Evolutionary conservation across 30 jellyfish, hydroid and myxozoan genomes (phyloP), one percentile per base, ranked within the genome.

Genomic region (Nemopilema nomurai): DNA sequence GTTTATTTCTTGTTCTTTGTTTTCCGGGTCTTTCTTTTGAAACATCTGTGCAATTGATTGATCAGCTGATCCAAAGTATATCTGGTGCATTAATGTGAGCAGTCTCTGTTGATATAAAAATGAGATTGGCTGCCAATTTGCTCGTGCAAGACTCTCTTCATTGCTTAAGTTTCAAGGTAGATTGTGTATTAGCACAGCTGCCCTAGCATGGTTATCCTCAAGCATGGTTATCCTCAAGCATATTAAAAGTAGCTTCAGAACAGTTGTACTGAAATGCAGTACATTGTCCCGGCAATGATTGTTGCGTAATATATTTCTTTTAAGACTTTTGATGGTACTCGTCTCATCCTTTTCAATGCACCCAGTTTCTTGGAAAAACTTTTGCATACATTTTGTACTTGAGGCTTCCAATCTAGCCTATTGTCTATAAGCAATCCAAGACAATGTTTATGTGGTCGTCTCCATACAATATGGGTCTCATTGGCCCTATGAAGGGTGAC

Each of bases 341-440:
- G 28, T 65, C 74, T 81, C 90, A 81, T 81, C 68, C 83, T 81
- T 52, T 78, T 78, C 88, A 78, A 78, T 28, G 88, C 88, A 62
- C 80, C 76, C 51, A 76, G 76, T 52, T 76, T 76, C 86, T 33
- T 76, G 22, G 86, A 76, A 50, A 76, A 76, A 76, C 78, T 63
- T 30, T 65, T 65, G 62, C 74, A 67, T 66, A 66, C 84, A 81
- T 81, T 65, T 65, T 68, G 82, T 81, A 81, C 75, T 67, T 65
- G 90, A 29, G 84, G 83, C 64, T 49, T 81, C 90, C 90, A 81
- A 69, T 81, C 90, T 81, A 53, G 90, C 75, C 90, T 81, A 18
- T 81, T 68, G 79, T 49, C 83, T 81, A 69, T 81, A 66, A 69
- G 84, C 63, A 81, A 67, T 67, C 85, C 90, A 81, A 81, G 83